These are phyloP conservation scores for Osmerus mordax DNA, from an alignment of 2,113 vertebrate genomes.

Conservation along the genomic window DNA sequence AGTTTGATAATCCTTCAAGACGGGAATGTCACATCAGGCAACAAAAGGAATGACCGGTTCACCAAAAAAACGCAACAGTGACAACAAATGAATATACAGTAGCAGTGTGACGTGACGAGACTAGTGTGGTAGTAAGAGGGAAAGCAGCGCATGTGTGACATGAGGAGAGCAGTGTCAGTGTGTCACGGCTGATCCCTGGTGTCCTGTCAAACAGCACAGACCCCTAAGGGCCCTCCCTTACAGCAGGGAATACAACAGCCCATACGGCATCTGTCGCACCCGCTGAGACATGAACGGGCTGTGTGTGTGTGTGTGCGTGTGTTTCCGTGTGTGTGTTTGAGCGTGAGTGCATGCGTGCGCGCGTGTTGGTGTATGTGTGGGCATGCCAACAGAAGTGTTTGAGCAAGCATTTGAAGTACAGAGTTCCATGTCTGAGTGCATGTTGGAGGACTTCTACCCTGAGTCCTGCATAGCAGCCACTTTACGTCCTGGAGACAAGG, in stretches of 20 bases:
- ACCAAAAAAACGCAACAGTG: constrained; percentile 10
- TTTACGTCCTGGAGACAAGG: too few relatives aligned
- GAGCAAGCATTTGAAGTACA: neutral
- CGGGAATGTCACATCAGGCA: neutral
- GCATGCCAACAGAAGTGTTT: neutral
- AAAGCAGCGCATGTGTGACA: constrained; percentile 42
- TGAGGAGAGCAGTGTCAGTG: constrained; percentile 55
- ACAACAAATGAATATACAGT: constrained; percentile 11
- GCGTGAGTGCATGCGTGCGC: neutral
- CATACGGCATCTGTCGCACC: constrained; percentile 71
- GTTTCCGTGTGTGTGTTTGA: neutral
- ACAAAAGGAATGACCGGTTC: constrained; percentile 31
- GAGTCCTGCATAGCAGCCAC: too few relatives aligned
- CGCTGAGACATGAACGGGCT: constrained; percentile 39
- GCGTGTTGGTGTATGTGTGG: constrained; percentile 2
- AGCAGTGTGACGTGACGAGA: neutral
- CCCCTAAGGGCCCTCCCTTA: constrained; percentile 61
- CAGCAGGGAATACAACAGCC: constrained; percentile 60
- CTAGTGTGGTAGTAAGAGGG: constrained; percentile 1
- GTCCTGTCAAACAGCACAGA: constrained; percentile 68
- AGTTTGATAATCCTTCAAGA: neutral
- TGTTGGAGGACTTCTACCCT: neutral
- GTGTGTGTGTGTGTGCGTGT: neutral
- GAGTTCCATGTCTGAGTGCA: neutral
- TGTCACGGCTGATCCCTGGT: constrained; percentile 71